Conservation (phyloP, 2,113 vertebrate species). For the Oncorhynchus clarkii region DNA sequence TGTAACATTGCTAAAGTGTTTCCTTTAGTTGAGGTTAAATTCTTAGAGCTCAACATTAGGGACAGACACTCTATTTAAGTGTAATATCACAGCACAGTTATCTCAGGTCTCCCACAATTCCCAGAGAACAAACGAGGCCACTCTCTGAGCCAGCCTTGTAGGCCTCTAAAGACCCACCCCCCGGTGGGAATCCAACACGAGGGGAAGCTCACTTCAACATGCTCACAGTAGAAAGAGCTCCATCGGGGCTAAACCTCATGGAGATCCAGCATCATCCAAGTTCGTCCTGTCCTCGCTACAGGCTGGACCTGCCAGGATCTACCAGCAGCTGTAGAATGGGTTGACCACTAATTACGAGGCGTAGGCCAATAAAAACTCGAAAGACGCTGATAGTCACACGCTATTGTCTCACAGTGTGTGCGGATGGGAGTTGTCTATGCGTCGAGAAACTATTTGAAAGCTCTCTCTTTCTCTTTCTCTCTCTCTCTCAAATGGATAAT, state of each 20-base stretch:
- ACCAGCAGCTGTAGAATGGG: not conserved
- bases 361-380: not conserved
- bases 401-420: not conserved
- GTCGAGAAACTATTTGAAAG: not conserved
- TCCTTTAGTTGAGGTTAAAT: not conserved
- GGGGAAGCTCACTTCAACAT: not conserved
- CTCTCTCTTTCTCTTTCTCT: conserved; percentile 79
- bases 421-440: not conserved
- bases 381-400: not conserved
- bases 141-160: conserved; percentile 12
- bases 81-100: conserved; percentile 32
- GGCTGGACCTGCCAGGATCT: not conserved
- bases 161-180: conserved; percentile 6
- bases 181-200: conserved; percentile 8
- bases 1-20: not conserved
- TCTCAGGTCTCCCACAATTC: conserved; percentile 47
- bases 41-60: not conserved
- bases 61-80: not conserved
- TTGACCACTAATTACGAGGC: conserved; percentile 1
- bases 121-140: conserved; percentile 17
- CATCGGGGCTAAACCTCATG: not conserved
- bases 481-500: conserved; percentile 99
- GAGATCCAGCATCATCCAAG: not conserved
- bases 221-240: not conserved
- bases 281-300: not conserved